phyloP scores from a whole-genome alignment of 2,888 invertebrate species.

The Pandemis corylana region DNA sequence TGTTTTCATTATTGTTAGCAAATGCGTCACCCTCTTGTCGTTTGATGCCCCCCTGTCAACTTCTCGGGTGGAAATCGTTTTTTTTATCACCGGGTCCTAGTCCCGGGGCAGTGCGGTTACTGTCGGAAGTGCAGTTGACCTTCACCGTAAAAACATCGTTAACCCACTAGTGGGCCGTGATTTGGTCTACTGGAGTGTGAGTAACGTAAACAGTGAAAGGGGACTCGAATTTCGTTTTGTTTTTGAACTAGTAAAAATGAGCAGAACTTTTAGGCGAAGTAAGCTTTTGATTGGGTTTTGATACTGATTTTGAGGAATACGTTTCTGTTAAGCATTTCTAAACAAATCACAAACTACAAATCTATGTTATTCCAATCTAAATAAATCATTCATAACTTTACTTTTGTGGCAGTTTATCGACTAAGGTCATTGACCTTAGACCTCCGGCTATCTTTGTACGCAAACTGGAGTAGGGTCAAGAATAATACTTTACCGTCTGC shows the following conservation, averaged over 20 bases:
- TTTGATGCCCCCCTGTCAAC: background rate
- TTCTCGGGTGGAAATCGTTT: constrained; percentile 28
- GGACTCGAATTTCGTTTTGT: background rate
- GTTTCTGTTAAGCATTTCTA: no score
- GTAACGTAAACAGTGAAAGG: background rate
- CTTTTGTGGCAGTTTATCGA: no score
- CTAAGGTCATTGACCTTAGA: background rate
- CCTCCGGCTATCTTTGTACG: background rate
- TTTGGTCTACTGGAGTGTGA: background rate
- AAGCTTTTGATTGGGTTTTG: no score
- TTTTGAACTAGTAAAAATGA: no score
- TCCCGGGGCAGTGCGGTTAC: background rate
- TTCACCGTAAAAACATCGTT: constrained; percentile 15
- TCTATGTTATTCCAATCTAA: no score
- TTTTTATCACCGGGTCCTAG: constrained; percentile 17
- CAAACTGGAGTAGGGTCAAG: background rate
- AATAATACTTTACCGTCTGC: constrained; percentile 13
- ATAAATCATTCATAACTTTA: no score
- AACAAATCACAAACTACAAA: no score
- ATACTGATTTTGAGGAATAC: no score
- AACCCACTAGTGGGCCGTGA: constrained; percentile 7
- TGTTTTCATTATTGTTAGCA: no score
- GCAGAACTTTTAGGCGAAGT: no score
- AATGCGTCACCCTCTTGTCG: constrained; percentile 6
- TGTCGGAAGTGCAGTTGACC: constrained; percentile 19